Conservation (phyloP, 1,140 invertebrate species). For the Conus ventricosus region DNA sequence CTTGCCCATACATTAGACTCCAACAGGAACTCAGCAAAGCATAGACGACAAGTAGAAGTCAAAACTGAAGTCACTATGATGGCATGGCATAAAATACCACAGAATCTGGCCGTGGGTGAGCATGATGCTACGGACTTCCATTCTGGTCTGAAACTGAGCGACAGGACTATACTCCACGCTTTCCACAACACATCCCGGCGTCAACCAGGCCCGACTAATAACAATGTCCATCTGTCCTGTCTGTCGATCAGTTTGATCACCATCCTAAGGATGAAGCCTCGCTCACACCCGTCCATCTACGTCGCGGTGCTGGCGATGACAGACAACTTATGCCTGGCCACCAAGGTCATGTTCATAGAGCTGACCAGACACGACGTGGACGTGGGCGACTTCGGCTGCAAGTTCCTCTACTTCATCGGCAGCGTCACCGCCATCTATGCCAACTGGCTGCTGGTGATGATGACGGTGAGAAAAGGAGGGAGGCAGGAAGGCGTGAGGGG, state of each 20-base stretch:
- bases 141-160: too few species aligned
- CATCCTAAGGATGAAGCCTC: constrained; percentile 54
- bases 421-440: constrained; percentile 56
- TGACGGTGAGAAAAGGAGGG: constrained; percentile 44
- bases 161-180: background rate
- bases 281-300: constrained; percentile 58
- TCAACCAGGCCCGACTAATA: too few species aligned
- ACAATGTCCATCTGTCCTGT: too few species aligned
- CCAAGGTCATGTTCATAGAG: constrained; percentile 51
- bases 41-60: too few species aligned
- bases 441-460: constrained; percentile 64
- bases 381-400: constrained; percentile 54
- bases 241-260: constrained; percentile 46
- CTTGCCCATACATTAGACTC: too few species aligned
- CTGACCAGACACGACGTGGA: constrained; percentile 51
- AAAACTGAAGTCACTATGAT: too few species aligned
- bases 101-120: too few species aligned
- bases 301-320: constrained; percentile 56
- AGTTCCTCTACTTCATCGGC: constrained; percentile 55
- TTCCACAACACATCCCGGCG: too few species aligned
- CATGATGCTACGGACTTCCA: too few species aligned
- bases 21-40: too few species aligned
- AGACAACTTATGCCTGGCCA: constrained; percentile 52
- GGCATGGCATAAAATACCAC: too few species aligned
- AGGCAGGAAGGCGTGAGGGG: too few species aligned